These are phyloP conservation scores for Fragum sueziense DNA, from an alignment of 2,888 invertebrate species.

Conservation along the genomic window DNA sequence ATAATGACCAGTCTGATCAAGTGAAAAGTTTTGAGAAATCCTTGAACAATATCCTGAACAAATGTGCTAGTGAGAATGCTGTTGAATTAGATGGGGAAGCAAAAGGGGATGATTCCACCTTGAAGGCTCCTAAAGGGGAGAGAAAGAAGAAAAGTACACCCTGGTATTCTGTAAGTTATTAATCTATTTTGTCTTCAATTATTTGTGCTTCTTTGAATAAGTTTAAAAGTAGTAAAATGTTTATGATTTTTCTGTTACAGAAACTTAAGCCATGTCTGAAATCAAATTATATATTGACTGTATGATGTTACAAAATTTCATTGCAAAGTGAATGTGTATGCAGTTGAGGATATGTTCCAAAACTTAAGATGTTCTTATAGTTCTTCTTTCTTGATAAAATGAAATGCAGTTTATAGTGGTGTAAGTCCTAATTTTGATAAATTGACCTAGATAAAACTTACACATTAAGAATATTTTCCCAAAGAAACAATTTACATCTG, in stretches of 20 bases:
- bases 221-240: not conserved
- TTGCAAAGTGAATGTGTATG: no score
- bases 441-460: no score
- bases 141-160: constrained; percentile 78
- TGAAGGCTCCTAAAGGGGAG: constrained; percentile 50
- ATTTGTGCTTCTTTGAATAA: not conserved
- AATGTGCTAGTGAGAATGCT: constrained; percentile 72
- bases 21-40: constrained; percentile 72
- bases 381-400: no score
- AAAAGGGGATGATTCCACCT: constrained; percentile 51
- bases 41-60: constrained; percentile 75
- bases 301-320: no score
- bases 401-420: no score
- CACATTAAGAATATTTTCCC: no score
- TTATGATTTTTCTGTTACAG: not conserved
- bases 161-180: constrained; percentile 78
- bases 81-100: constrained; percentile 66
- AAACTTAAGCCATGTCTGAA: not conserved
- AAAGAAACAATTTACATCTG: no score
- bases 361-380: no score
- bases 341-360: no score
- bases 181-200: not conserved
- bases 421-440: no score
- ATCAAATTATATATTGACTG: no score
- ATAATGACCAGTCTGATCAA: constrained; percentile 42